Evolutionary conservation across 2,888 invertebrate genomes (phyloP).

Genomic region (Aleiodes testaceus): DNA sequence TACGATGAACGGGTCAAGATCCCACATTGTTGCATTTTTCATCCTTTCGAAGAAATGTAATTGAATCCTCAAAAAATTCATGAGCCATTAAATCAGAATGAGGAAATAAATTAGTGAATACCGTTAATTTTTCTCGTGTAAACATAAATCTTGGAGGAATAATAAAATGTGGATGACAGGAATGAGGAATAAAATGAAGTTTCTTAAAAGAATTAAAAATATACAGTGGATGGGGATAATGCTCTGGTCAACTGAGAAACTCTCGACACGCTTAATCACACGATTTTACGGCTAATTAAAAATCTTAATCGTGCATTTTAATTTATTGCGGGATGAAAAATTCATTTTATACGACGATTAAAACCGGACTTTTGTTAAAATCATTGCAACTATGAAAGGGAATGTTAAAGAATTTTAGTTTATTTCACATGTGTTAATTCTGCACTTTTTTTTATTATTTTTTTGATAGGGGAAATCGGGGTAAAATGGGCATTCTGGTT

Average conservation of each 20-base stretch:
- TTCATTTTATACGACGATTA: conserved; percentile 20
- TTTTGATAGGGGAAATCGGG: no score
- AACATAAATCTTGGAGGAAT: conserved; percentile 1
- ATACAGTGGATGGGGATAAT: conserved; percentile 19
- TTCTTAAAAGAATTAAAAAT: neutral
- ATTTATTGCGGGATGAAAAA: conserved; percentile 9
- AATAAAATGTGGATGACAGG: conserved; percentile 12
- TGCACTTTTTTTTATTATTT: neutral
- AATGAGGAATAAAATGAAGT: conserved; percentile 13
- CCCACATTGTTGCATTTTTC: conserved; percentile 50
- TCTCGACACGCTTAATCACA: conserved; percentile 20
- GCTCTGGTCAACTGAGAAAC: neutral
- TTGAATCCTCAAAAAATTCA: neutral
- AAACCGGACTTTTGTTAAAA: conserved; percentile 24
- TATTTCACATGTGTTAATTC: neutral
- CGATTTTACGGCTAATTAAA: conserved; percentile 31
- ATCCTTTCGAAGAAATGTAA: no score
- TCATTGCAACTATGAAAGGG: conserved; percentile 5
- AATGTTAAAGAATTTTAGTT: neutral
- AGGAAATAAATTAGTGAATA: neutral
- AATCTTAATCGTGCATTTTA: conserved; percentile 23
- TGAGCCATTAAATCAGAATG: no score
- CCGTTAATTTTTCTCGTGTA: conserved; percentile 16
- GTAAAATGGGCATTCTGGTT: no score
- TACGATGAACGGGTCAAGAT: conserved; percentile 62